phyloP scores from a whole-genome alignment of 2,113 vertebrate species.

The Penelope pileata region DNA sequence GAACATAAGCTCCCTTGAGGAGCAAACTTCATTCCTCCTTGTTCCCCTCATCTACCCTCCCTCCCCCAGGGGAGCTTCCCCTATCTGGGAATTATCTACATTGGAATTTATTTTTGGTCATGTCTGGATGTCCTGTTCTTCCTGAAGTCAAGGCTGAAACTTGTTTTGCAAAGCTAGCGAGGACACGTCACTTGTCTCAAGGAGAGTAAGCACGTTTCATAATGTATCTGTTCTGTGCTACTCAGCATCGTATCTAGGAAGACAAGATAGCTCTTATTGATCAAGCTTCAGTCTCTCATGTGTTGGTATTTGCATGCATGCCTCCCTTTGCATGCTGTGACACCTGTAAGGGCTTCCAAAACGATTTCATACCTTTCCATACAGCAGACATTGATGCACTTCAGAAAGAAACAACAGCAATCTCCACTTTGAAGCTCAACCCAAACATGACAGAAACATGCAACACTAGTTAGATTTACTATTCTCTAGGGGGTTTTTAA shows the following conservation, averaged over 20 bases:
- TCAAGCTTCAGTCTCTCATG: background rate
- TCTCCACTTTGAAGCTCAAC: background rate
- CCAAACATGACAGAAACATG: background rate
- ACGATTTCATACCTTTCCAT: background rate
- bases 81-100: constrained; percentile 35
- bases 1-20: background rate
- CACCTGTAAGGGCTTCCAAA: background rate
- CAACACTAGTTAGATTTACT: background rate
- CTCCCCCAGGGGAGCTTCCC: background rate
- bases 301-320: background rate
- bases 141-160: constrained; percentile 23
- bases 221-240: background rate
- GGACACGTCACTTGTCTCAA: background rate
- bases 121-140: constrained; percentile 34
- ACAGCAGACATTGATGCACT: rapidly evolving
- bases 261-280: background rate
- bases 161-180: background rate
- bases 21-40: background rate
- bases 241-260: background rate
- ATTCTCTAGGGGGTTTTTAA: background rate
- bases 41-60: background rate
- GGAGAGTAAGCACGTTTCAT: background rate
- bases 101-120: background rate
- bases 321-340: background rate
- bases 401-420: background rate